Conservation (phyloP, 30 jellyfish, hydroid and myxozoan species). For the Turritopsis rubra region DNA sequence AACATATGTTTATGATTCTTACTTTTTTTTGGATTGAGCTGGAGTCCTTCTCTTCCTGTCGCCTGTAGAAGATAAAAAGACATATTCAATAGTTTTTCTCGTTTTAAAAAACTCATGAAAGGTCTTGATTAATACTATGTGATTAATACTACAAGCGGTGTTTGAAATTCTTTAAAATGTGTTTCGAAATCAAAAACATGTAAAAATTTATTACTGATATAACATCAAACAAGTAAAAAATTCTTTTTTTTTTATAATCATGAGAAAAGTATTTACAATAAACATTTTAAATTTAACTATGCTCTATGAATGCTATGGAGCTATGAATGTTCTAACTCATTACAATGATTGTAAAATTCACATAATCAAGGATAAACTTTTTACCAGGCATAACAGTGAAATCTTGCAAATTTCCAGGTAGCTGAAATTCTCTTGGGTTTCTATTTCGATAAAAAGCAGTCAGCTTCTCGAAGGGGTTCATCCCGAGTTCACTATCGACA, state of each 20-base stretch:
- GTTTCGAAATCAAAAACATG: too few relatives aligned
- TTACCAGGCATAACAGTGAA: constrained; percentile 93
- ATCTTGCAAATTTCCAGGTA: constrained; percentile 75
- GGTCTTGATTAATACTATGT: too few relatives aligned
- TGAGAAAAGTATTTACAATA: neutral
- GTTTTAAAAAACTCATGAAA: too few relatives aligned
- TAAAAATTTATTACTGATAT: too few relatives aligned
- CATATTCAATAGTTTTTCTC: neutral
- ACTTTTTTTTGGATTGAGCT: constrained; percentile 20
- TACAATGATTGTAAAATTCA: too few relatives aligned
- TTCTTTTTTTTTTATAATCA: neutral
- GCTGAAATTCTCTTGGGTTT: constrained; percentile 88
- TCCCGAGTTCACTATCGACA: constrained; percentile 25
- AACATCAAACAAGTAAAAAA: too few relatives aligned
- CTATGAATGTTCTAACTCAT: too few relatives aligned
- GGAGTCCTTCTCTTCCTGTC: constrained; percentile 64
- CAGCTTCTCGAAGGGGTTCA: constrained; percentile 62
- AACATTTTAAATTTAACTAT: neutral
- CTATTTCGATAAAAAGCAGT: constrained; percentile 60
- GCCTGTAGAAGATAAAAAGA: constrained; percentile 36
- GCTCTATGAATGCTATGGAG: too few relatives aligned
- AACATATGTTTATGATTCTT: too few relatives aligned
- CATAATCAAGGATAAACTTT: neutral
- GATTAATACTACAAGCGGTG: too few relatives aligned
- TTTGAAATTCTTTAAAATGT: too few relatives aligned